Conservation (phyloP, 2,797 vertebrate genomes). For the Sciaenops ocellatus region DNA sequence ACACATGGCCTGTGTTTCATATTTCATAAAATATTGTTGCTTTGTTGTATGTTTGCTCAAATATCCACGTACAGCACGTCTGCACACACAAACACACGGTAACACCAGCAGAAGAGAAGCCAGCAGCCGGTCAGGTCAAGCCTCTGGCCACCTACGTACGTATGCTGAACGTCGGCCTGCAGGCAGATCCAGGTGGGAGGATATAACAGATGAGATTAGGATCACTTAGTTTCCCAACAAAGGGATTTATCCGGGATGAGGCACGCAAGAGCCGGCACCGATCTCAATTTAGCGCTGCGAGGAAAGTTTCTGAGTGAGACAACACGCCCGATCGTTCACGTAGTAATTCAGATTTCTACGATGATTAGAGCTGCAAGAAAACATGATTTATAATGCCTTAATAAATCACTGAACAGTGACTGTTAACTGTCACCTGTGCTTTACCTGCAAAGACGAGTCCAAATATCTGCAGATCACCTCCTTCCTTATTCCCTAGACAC, state of each 20-base stretch:
- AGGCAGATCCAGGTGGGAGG: slow-evolving; percentile 58
- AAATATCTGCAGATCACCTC: neutral
- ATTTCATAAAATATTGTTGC: neutral
- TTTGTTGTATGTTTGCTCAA: neutral
- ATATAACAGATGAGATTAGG: slow-evolving; percentile 52
- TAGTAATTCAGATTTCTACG: neutral
- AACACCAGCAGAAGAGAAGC: neutral
- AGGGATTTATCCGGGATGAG: slow-evolving; percentile 46
- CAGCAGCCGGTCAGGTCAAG: slow-evolving; percentile 53
- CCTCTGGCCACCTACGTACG: slow-evolving; percentile 20
- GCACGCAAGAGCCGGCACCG: neutral
- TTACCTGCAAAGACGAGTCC: neutral
- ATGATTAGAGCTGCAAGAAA: neutral
- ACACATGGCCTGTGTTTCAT: too few species aligned
- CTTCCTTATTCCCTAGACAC: too few species aligned
- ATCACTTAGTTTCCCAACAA: slow-evolving; percentile 50
- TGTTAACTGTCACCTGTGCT: neutral
- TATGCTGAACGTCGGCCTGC: slow-evolving; percentile 32
- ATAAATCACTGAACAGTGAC: too few species aligned
- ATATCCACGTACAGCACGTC: too few species aligned
- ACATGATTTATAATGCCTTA: neutral
- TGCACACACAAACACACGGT: neutral
- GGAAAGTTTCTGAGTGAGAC: neutral
- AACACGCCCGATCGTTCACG: rapidly evolving
- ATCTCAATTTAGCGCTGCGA: neutral